phyloP scores from a whole-genome alignment of 1,140 invertebrate species.

The Drosophila nigromelanica region DNA sequence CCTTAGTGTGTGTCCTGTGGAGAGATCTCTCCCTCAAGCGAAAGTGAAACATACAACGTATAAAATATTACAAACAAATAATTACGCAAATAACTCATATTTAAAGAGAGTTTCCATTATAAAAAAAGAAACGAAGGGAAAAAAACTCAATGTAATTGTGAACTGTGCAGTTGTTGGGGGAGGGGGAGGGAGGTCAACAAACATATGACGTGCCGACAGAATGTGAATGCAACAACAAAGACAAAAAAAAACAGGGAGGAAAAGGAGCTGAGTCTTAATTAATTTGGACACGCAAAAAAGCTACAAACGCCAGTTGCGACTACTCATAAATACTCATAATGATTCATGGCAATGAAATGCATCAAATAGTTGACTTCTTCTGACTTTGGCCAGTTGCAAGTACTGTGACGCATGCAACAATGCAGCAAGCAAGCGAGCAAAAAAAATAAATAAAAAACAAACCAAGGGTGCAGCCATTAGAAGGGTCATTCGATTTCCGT shows the following conservation, averaged over 20 bases:
- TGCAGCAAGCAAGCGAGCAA: slow-evolving; percentile 4
- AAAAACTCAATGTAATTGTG: slow-evolving; percentile 25
- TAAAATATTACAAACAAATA: neutral
- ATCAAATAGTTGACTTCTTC: slow-evolving; percentile 52
- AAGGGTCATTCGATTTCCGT: neutral
- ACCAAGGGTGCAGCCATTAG: neutral
- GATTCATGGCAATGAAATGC: slow-evolving; percentile 74
- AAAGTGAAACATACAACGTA: slow-evolving; percentile 14
- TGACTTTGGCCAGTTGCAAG: slow-evolving; percentile 12
- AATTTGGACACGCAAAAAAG: slow-evolving; percentile 77
- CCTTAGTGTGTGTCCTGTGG: slow-evolving; percentile 8
- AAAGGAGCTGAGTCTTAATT: slow-evolving; percentile 50
- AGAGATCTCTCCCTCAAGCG: slow-evolving; percentile 12
- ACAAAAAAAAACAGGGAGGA: neutral
- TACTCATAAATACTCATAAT: slow-evolving; percentile 69
- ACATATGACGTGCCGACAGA: slow-evolving; percentile 64
- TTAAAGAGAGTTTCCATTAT: slow-evolving; percentile 26
- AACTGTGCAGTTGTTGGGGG: slow-evolving; percentile 1
- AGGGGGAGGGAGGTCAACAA: slow-evolving; percentile 12
- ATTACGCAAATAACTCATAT: slow-evolving; percentile 28
- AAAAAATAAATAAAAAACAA: neutral
- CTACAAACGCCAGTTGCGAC: slow-evolving; percentile 67
- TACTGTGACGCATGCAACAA: slow-evolving; percentile 21
- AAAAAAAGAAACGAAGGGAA: slow-evolving; percentile 25
- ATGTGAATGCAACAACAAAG: neutral